Conservation (phyloP, 1,140 invertebrate species). For the Drosophila kepulauana region DNA sequence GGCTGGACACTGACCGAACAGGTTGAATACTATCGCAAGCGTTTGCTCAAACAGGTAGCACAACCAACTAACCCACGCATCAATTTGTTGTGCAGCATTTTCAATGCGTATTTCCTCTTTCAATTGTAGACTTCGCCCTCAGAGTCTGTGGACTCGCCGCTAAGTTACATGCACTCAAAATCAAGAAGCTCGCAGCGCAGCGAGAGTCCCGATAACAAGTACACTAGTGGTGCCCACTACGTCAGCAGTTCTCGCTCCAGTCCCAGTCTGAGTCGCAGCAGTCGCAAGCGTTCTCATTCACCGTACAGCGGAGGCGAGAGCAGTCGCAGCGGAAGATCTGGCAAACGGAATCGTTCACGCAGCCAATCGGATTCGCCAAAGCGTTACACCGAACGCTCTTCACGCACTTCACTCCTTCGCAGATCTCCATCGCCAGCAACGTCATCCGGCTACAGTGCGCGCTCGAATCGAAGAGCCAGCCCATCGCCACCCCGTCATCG, state of each 20-base stretch:
- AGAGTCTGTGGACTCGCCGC: conserved; percentile 69
- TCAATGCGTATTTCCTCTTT: neutral
- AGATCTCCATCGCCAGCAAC: conserved; percentile 1
- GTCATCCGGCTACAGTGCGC: conserved; percentile 42
- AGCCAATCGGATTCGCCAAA: conserved; percentile 74
- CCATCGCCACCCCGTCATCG: conserved; percentile 55
- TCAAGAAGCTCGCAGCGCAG: conserved; percentile 58
- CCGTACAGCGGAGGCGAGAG: conserved; percentile 57
- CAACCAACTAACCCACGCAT: too few species aligned
- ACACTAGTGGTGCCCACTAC: conserved; percentile 6
- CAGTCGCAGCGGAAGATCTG: conserved; percentile 61
- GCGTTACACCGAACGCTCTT: conserved; percentile 58
- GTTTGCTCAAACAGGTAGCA: conserved; percentile 92
- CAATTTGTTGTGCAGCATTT: too few species aligned
- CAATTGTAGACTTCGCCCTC: conserved; percentile 40
- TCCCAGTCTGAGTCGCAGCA: conserved; percentile 24
- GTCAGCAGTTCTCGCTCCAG: conserved; percentile 52
- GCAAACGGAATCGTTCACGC: conserved; percentile 71
- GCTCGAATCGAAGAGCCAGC: conserved; percentile 39
- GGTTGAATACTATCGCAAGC: conserved; percentile 96
- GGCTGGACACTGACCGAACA: conserved; percentile 93
- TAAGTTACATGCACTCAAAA: conserved; percentile 64
- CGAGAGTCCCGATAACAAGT: conserved; percentile 56
- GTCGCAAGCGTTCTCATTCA: conserved; percentile 74
- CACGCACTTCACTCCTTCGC: conserved; percentile 37